Percentiles rank a stretch among this genome's conserved stretches.
Evolutionary conservation across 2,113 vertebrate genomes (phyloP).

Genomic region (Dicaeum eximium): DNA sequence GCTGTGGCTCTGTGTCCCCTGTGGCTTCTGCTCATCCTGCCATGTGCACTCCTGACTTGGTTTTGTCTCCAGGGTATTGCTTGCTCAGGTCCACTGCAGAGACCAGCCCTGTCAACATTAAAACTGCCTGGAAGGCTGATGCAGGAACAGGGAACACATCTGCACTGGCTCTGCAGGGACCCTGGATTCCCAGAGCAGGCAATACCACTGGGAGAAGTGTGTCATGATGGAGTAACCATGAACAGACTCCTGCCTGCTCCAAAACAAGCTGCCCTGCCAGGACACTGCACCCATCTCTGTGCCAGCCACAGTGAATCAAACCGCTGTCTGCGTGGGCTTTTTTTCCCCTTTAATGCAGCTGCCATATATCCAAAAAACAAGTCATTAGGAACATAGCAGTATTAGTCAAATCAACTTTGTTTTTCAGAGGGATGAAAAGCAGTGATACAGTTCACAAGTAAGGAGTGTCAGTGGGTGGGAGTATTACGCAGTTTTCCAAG

Average conservation of each 20-base stretch:
- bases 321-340: neutral
- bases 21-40: neutral
- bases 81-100: neutral
- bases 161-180: neutral
- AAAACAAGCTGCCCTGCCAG: neutral
- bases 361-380: neutral
- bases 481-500: neutral
- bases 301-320: neutral
- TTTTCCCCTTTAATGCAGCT: neutral
- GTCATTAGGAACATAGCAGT: neutral
- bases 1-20: neutral
- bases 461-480: neutral
- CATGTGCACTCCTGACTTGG: neutral
- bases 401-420: neutral
- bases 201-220: neutral
- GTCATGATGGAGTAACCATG: accelerated
- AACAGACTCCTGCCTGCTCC: neutral
- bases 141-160: neutral
- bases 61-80: neutral
- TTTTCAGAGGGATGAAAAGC: neutral
- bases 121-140: neutral
- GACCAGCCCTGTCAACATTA: neutral
- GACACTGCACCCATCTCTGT: neutral
- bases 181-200: neutral
- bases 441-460: neutral